These are phyloP conservation scores for Pteropus rufus DNA, from an alignment of 2,797 vertebrate species.

Conservation along the genomic window DNA sequence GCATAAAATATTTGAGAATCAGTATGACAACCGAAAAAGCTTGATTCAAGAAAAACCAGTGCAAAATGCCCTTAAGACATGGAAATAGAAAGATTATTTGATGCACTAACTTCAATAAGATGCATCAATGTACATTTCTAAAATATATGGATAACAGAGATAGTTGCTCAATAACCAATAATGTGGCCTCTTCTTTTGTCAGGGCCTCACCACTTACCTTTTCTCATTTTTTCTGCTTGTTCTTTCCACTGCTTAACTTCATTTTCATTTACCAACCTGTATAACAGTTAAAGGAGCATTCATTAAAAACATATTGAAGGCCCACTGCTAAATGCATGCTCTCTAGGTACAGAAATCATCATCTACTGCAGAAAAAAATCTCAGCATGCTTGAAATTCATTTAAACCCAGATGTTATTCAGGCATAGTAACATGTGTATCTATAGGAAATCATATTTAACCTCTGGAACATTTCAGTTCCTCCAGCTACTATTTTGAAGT, in stretches of 20 bases:
- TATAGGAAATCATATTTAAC: neutral
- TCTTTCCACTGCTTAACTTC: constrained; percentile 99
- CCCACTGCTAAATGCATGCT: neutral
- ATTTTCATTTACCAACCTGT: constrained; percentile 98
- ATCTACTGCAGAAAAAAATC: neutral
- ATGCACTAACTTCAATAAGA: neutral
- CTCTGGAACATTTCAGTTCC: neutral
- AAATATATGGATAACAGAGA: neutral
- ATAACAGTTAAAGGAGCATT: constrained; percentile 31
- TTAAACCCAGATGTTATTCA: neutral
- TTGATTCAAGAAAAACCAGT: neutral
- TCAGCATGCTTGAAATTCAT: neutral
- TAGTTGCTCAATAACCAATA: neutral
- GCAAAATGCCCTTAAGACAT: neutral
- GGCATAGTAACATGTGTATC: neutral
- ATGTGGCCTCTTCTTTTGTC: neutral
- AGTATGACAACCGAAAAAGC: neutral
- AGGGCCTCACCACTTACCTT: constrained; percentile 86
- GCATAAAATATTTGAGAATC: neutral
- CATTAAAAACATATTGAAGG: constrained; percentile 38
- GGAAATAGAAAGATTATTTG: neutral
- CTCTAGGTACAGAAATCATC: neutral
- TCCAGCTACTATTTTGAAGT: neutral
- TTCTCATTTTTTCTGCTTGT: constrained; percentile 99
- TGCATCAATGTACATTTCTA: neutral